A percentile compares a stretch with the other conserved stretches of the same genome.
These are phyloP conservation scores for Catagonus wagneri DNA, from an alignment of 2,113 vertebrate genomes.

Conservation along the genomic window DNA sequence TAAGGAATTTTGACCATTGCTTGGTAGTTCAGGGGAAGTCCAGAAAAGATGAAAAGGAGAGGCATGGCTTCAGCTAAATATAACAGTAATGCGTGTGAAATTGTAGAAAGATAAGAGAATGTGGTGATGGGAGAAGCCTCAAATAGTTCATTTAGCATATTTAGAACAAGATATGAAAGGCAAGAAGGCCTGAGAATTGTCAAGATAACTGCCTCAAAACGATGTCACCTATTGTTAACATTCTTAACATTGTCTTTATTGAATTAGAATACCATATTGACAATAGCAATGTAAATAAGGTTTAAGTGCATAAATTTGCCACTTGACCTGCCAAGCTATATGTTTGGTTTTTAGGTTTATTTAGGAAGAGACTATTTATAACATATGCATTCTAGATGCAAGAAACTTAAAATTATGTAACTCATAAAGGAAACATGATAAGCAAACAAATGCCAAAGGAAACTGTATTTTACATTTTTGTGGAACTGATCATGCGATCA, in stretches of 20 bases:
- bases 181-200: neutral
- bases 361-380: neutral
- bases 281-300: neutral
- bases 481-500: slow-evolving; percentile 45
- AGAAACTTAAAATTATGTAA: slow-evolving; percentile 27
- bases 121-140: neutral
- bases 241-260: neutral
- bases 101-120: neutral
- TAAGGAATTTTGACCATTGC: neutral
- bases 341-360: neutral
- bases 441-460: slow-evolving; percentile 6
- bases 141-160: neutral
- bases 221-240: neutral
- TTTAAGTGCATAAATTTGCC: neutral
- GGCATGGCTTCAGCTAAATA: neutral
- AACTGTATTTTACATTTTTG: slow-evolving; percentile 40
- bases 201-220: neutral
- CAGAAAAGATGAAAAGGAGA: neutral
- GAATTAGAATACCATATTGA: neutral
- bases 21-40: neutral
- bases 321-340: neutral
- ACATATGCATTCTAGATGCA: neutral
- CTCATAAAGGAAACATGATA: neutral
- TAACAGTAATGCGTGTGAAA: neutral
- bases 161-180: neutral